Percentiles rank a stretch among this genome's conserved stretches.
Evolutionary conservation across 53 echinoderm and acorn worm genomes (phyloP).

Genomic region (Luidia sarsii): DNA sequence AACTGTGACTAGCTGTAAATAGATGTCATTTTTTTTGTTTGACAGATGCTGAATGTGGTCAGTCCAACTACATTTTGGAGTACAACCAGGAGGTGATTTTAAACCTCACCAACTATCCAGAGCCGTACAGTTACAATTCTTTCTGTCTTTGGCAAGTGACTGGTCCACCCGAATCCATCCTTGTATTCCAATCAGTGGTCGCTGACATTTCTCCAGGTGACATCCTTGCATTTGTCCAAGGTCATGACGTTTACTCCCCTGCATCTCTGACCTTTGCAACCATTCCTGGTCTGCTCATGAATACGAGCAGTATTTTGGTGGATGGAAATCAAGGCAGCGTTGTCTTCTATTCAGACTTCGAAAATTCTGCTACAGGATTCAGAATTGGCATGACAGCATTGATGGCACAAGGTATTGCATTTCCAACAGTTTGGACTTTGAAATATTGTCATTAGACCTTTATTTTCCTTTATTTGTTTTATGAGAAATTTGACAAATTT

Average conservation of each 20-base stretch:
- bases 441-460: background rate
- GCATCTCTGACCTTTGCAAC: background rate
- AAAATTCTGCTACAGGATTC: background rate
- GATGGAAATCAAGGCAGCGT: background rate
- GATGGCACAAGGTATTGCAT: conserved; percentile 3
- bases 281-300: conserved; percentile 13
- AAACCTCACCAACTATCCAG: conserved; percentile 25
- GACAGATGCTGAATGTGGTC: too few species aligned
- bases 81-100: background rate
- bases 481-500: too few species aligned
- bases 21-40: too few species aligned
- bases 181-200: background rate
- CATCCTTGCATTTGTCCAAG: background rate
- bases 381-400: conserved; percentile 1
- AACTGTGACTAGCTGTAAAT: too few species aligned
- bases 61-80: conserved; percentile 12
- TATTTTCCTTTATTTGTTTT: background rate
- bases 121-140: background rate
- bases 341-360: conserved; percentile 1
- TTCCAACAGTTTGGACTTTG: background rate
- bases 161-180: background rate
- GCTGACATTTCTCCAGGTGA: background rate
- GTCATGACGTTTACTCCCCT: background rate
- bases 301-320: conserved; percentile 7
- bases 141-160: conserved; percentile 32